Percentiles rank a stretch among this genome's conserved stretches.
phyloP scores from a whole-genome alignment of 2,797 vertebrate species.

The Mareca strepera region DNA sequence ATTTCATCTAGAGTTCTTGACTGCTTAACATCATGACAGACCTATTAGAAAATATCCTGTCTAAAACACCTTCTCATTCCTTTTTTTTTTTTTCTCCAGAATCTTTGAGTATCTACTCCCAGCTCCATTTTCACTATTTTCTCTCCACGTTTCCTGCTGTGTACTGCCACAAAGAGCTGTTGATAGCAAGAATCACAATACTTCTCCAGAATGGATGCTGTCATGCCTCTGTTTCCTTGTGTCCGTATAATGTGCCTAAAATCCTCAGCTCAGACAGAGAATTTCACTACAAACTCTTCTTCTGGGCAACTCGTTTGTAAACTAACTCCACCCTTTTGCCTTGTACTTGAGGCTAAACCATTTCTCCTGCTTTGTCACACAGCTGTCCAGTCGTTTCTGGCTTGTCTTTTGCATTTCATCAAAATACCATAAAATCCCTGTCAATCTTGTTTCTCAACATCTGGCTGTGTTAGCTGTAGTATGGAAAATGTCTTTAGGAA shows the following conservation, averaged over 20 bases:
- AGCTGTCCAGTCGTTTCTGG: neutral
- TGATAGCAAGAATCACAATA: neutral
- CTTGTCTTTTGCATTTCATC: neutral
- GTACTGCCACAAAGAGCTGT: neutral
- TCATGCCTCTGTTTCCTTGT: neutral
- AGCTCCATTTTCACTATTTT: neutral
- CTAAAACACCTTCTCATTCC: neutral
- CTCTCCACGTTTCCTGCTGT: neutral
- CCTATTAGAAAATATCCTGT: neutral
- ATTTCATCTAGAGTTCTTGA: neutral
- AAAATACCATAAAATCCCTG: neutral
- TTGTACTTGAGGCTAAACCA: neutral
- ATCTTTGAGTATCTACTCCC: neutral
- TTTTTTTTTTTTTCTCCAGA: neutral
- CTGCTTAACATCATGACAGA: neutral
- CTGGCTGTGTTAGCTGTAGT: neutral
- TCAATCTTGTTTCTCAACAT: neutral
- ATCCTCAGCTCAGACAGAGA: neutral
- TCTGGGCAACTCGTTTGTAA: neutral
- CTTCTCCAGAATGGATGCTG: neutral
- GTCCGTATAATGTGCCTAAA: neutral
- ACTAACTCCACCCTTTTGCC: neutral
- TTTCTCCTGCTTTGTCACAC: neutral
- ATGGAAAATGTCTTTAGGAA: neutral
- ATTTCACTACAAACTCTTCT: neutral